Evolutionary conservation across 2,113 vertebrate species (phyloP).

Genomic region (Danionella cerebrum): DNA sequence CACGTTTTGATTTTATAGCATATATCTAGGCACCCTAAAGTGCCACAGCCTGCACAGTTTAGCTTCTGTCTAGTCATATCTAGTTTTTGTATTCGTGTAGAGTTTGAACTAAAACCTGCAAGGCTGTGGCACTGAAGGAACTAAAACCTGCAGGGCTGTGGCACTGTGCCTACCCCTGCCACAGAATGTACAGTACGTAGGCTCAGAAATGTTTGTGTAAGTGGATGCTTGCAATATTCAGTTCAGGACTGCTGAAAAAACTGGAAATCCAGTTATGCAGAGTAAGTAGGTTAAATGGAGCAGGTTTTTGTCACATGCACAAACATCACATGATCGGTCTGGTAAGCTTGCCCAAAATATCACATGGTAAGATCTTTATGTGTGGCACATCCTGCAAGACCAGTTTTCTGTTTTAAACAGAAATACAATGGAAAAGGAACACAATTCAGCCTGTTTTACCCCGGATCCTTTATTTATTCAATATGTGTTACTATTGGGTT

Average conservation of each 20-base stretch:
- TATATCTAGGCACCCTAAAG: no score
- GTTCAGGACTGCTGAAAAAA: neutral
- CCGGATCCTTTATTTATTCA: no score
- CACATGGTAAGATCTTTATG: neutral
- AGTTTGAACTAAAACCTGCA: no score
- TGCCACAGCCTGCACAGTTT: no score
- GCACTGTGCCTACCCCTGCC: no score
- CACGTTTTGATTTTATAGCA: no score
- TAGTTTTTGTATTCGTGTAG: no score
- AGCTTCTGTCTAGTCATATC: no score
- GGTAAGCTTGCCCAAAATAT: neutral
- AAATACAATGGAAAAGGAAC: neutral
- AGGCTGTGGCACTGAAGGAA: no score
- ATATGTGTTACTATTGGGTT: no score
- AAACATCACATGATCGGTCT: neutral
- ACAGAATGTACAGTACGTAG: no score
- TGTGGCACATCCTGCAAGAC: neutral
- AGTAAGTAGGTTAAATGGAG: neutral
- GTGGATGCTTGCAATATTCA: constrained; percentile 39
- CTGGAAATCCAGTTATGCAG: neutral
- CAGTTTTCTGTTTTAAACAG: neutral
- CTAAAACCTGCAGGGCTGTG: no score
- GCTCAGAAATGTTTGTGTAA: neutral
- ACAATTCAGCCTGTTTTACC: neutral
- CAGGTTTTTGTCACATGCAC: neutral